These are phyloP conservation scores for Mirza zaza DNA, from an alignment of 2,113 vertebrate species.

Conservation along the genomic window DNA sequence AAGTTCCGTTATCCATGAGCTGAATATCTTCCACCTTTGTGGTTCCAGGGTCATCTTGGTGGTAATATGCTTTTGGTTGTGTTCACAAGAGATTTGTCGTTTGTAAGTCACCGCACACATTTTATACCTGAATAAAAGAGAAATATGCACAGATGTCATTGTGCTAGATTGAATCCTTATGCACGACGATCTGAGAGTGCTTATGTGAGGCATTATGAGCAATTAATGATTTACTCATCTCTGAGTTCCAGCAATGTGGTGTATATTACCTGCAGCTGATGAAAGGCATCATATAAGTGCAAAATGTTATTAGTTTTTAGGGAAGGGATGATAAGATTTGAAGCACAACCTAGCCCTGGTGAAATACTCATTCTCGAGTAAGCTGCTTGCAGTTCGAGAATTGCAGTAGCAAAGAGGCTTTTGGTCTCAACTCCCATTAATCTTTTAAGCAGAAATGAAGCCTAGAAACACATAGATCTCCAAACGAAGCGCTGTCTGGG, in stretches of 20 bases:
- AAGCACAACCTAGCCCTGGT: slow-evolving; percentile 1
- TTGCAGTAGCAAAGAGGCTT: slow-evolving; percentile 63
- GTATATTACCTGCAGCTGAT: slow-evolving; percentile 37
- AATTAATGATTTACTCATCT: slow-evolving; percentile 58
- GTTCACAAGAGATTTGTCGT: slow-evolving; percentile 34
- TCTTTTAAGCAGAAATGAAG: slow-evolving; percentile 63
- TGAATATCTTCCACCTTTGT: background rate
- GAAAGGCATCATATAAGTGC: slow-evolving; percentile 15
- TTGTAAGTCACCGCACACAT: slow-evolving; percentile 46
- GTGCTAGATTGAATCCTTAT: background rate
- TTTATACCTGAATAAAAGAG: slow-evolving; percentile 52
- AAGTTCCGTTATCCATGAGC: background rate
- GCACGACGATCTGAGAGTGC: background rate
- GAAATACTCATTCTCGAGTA: slow-evolving; percentile 38
- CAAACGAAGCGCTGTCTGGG: background rate
- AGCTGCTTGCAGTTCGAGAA: slow-evolving; percentile 53
- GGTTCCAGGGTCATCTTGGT: background rate
- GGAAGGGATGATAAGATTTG: slow-evolving; percentile 47
- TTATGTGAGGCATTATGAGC: background rate
- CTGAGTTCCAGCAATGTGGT: background rate
- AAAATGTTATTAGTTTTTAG: slow-evolving; percentile 56
- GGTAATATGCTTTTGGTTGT: background rate
- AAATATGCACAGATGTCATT: background rate
- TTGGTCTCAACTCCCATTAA: background rate
- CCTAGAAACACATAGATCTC: slow-evolving; percentile 37